These are phyloP conservation scores for Melanotaenia duboulayi DNA, from an alignment of 2,113 vertebrate genomes.

Conservation along the genomic window DNA sequence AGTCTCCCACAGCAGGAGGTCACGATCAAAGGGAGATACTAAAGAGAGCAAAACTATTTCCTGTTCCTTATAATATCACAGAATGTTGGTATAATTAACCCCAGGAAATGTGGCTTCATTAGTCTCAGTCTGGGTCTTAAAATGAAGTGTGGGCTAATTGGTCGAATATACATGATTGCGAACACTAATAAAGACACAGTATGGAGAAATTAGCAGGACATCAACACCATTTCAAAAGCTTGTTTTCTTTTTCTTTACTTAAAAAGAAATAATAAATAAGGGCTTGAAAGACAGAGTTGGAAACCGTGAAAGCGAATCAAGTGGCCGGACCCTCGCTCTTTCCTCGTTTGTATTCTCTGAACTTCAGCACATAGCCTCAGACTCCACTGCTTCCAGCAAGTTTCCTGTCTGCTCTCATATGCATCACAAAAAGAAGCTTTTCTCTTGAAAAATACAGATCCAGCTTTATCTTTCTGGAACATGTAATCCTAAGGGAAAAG, in stretches of 20 bases:
- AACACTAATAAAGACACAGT: conserved; percentile 25
- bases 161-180: conserved; percentile 32
- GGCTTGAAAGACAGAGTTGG: neutral
- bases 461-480: conserved; percentile 56
- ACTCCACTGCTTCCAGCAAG: conserved; percentile 36
- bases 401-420: conserved; percentile 67
- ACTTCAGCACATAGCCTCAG: conserved; percentile 35
- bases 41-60: conserved; percentile 49
- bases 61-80: conserved; percentile 51
- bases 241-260: neutral
- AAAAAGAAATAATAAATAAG: neutral
- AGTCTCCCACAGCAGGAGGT: conserved; percentile 32
- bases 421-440: conserved; percentile 60
- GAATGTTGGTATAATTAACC: conserved; percentile 65
- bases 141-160: conserved; percentile 60
- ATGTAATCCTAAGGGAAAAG: conserved; percentile 58
- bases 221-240: neutral
- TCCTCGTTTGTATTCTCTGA: conserved; percentile 45
- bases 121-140: conserved; percentile 51
- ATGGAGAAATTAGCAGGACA: conserved; percentile 6
- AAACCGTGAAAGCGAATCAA: neutral
- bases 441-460: conserved; percentile 61
- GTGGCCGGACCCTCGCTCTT: neutral
- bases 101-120: conserved; percentile 64
- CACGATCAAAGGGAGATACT: conserved; percentile 48